These are phyloP conservation scores for Baryphthengus martii DNA, from an alignment of 2,113 vertebrate species.

Conservation along the genomic window DNA sequence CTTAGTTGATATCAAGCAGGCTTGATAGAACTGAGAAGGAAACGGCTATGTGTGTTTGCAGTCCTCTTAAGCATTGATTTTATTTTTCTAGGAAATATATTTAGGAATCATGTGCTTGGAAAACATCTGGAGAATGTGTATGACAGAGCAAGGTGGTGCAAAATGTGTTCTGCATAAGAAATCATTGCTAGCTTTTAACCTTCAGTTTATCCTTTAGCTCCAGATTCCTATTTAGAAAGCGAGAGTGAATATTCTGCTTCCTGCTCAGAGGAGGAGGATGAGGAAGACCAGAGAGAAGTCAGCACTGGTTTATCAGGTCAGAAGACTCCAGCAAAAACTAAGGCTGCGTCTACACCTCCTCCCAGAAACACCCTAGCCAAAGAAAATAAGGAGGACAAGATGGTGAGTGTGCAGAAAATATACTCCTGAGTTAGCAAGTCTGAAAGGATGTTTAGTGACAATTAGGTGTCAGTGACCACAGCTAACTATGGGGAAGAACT, in stretches of 20 bases:
- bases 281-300: slow-evolving; percentile 41
- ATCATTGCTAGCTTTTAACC: neutral
- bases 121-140: neutral
- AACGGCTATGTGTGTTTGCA: neutral
- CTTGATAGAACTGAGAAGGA: neutral
- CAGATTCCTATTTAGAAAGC: slow-evolving; percentile 80
- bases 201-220: slow-evolving; percentile 60
- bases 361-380: slow-evolving; percentile 76
- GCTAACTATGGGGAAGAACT: neutral
- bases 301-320: neutral
- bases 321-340: slow-evolving; percentile 68
- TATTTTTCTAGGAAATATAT: neutral
- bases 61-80: neutral
- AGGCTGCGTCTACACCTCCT: slow-evolving; percentile 29
- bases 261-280: slow-evolving; percentile 79
- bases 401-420: slow-evolving; percentile 58
- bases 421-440: neutral
- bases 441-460: neutral
- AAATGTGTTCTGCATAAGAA: neutral
- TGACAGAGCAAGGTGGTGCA: neutral
- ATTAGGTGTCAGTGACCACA: neutral
- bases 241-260: slow-evolving; percentile 89
- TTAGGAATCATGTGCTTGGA: neutral
- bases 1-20: neutral
- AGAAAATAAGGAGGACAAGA: slow-evolving; percentile 71